Conservation (phyloP, 2,113 vertebrate species). For the Apodemus sylvaticus region DNA sequence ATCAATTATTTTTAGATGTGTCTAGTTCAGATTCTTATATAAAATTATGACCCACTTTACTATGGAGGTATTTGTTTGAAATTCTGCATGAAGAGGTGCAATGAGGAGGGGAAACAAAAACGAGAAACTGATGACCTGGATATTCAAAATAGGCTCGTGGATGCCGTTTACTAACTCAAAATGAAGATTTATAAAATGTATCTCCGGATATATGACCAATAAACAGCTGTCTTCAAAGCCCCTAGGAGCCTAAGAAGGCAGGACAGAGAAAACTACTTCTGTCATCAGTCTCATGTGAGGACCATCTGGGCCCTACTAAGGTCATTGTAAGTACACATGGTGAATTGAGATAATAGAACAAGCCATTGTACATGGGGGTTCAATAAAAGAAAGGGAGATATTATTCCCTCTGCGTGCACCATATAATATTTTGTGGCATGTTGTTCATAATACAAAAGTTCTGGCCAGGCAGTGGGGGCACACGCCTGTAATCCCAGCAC, state of each 20-base stretch:
- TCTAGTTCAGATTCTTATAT: slow-evolving; percentile 23
- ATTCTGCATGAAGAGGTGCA: neutral
- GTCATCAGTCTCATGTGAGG: neutral
- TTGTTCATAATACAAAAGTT: neutral
- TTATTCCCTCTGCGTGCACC: slow-evolving; percentile 6
- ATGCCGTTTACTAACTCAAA: neutral
- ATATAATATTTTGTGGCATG: slow-evolving; percentile 9
- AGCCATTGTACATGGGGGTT: neutral
- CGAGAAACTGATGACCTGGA: neutral
- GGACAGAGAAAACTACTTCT: neutral
- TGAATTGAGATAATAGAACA: neutral
- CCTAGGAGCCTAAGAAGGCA: neutral
- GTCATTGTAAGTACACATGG: neutral
- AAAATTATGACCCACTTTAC: slow-evolving; percentile 50
- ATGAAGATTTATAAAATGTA: neutral
- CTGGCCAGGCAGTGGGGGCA: too few species aligned
- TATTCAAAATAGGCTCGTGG: neutral
- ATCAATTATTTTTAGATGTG: slow-evolving; percentile 50
- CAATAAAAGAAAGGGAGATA: neutral
- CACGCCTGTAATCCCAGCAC: too few species aligned
- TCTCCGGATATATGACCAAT: neutral
- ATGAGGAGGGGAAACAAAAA: neutral
- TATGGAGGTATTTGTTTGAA: neutral
- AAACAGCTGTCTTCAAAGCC: neutral
- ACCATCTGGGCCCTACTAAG: neutral